Evolutionary conservation across 2,888 invertebrate species (phyloP).

Genomic region (Scotopteryx bipunctaria): DNA sequence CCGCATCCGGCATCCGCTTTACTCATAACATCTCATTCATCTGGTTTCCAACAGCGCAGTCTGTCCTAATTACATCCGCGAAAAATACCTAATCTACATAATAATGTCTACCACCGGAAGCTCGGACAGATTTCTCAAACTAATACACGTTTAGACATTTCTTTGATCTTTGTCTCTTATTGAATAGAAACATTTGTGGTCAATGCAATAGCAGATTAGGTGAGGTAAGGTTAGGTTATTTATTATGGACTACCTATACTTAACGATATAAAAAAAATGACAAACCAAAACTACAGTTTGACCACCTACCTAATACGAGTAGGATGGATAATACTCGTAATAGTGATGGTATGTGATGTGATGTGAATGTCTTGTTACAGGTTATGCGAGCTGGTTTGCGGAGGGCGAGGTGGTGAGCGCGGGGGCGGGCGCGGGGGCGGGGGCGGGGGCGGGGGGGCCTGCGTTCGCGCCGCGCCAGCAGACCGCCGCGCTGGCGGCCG

Average conservation of each 20-base stretch:
- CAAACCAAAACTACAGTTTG: too few relatives aligned
- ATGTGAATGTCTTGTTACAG: slow-evolving; percentile 20
- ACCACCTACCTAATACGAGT: too few relatives aligned
- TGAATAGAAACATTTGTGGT: too few relatives aligned
- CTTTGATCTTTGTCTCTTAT: neutral
- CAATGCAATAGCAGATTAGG: too few relatives aligned
- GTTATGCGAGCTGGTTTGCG: slow-evolving; percentile 38
- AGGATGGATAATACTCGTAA: too few relatives aligned
- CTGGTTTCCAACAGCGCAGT: slow-evolving; percentile 9
- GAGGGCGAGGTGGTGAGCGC: slow-evolving; percentile 46
- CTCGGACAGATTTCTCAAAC: neutral
- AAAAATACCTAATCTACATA: too few relatives aligned
- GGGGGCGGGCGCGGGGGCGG: slow-evolving; percentile 31
- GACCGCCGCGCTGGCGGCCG: slow-evolving; percentile 50
- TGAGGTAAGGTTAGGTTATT: too few relatives aligned
- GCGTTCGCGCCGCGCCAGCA: slow-evolving; percentile 50
- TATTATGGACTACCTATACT: too few relatives aligned
- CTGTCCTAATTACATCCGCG: slow-evolving; percentile 8
- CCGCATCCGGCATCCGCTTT: slow-evolving; percentile 53
- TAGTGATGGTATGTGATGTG: neutral
- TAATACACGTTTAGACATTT: neutral
- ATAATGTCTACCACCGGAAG: too few relatives aligned
- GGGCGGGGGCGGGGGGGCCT: slow-evolving; percentile 39
- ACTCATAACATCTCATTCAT: slow-evolving; percentile 37
- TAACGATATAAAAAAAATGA: too few relatives aligned